Percentiles rank a stretch among this genome's conserved stretches.
Evolutionary conservation across 1,140 invertebrate genomes (phyloP).

Genomic region (Aricia agestis): DNA sequence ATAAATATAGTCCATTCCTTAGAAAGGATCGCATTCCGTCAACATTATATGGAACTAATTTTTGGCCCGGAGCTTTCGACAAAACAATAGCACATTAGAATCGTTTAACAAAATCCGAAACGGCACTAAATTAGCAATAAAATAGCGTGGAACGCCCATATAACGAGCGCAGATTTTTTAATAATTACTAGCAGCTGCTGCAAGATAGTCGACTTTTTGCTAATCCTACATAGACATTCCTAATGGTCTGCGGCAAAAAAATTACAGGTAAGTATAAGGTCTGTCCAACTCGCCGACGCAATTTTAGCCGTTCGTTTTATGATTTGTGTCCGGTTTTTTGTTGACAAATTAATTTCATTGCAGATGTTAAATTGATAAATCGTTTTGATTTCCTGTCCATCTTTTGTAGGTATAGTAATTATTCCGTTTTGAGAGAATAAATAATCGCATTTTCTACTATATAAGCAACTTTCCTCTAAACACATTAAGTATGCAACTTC

Average conservation of each 20-base stretch:
- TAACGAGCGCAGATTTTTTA: slow-evolving; percentile 15
- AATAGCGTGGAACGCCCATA: slow-evolving; percentile 3
- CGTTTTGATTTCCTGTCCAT: background rate
- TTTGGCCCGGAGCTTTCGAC: background rate
- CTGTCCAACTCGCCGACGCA: background rate
- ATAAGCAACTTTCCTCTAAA: too few relatives aligned
- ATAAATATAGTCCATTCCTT: background rate
- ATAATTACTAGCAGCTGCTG: slow-evolving; percentile 5
- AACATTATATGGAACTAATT: background rate
- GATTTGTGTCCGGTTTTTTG: slow-evolving; percentile 11
- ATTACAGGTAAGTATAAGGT: slow-evolving; percentile 4
- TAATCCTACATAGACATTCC: slow-evolving; percentile 12
- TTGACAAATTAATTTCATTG: background rate
- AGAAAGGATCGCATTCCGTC: background rate
- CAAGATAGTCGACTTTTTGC: slow-evolving; percentile 10
- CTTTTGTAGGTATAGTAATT: too few relatives aligned
- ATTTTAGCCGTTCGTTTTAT: slow-evolving; percentile 5
- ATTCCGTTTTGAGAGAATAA: too few relatives aligned
- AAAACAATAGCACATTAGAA: slow-evolving; percentile 11
- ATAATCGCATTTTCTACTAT: too few relatives aligned
- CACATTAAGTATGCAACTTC: too few relatives aligned
- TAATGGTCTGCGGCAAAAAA: slow-evolving; percentile 8
- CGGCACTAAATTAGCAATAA: slow-evolving; percentile 8
- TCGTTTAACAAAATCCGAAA: slow-evolving; percentile 9
- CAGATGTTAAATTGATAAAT: background rate